Percentiles rank a stretch among this genome's conserved stretches.
Conservation (phyloP, 2,888 invertebrate species). For the Tetragonisca angustula region DNA sequence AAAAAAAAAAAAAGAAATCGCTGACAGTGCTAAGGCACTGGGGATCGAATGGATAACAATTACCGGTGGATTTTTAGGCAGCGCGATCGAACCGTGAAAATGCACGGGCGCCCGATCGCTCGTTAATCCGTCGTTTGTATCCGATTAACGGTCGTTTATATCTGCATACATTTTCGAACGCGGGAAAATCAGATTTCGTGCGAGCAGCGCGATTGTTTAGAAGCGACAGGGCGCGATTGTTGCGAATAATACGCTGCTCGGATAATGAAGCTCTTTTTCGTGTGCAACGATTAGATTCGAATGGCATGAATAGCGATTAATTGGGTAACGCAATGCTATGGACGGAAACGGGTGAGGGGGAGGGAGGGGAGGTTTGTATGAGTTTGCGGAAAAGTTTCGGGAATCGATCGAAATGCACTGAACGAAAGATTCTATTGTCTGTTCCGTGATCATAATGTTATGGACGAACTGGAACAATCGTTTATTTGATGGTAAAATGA, state of each 20-base stretch:
- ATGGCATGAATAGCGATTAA: slow-evolving; percentile 23
- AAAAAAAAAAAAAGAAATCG: neutral
- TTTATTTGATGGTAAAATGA: too few species aligned
- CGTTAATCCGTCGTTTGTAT: slow-evolving; percentile 47
- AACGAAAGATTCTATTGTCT: neutral
- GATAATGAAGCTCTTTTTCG: slow-evolving; percentile 23
- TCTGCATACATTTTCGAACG: slow-evolving; percentile 46
- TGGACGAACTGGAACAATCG: neutral
- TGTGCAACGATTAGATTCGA: slow-evolving; percentile 10
- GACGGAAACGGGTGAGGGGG: neutral
- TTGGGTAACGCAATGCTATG: neutral
- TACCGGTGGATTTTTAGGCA: slow-evolving; percentile 27
- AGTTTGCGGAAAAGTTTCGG: neutral
- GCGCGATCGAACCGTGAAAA: slow-evolving; percentile 21
- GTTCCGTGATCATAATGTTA: neutral
- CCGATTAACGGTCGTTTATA: slow-evolving; percentile 51
- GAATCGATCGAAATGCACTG: neutral
- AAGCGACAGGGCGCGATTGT: slow-evolving; percentile 22
- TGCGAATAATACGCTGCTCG: slow-evolving; percentile 12
- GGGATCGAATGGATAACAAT: slow-evolving; percentile 12
- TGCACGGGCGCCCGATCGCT: slow-evolving; percentile 20
- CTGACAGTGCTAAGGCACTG: slow-evolving; percentile 4
- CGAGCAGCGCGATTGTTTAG: slow-evolving; percentile 40
- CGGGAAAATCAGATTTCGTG: slow-evolving; percentile 38
- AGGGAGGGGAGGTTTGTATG: too few species aligned